Evolutionary conservation across 2,797 vertebrate genomes (phyloP).

Genomic region (Tolypeutes matacus): DNA sequence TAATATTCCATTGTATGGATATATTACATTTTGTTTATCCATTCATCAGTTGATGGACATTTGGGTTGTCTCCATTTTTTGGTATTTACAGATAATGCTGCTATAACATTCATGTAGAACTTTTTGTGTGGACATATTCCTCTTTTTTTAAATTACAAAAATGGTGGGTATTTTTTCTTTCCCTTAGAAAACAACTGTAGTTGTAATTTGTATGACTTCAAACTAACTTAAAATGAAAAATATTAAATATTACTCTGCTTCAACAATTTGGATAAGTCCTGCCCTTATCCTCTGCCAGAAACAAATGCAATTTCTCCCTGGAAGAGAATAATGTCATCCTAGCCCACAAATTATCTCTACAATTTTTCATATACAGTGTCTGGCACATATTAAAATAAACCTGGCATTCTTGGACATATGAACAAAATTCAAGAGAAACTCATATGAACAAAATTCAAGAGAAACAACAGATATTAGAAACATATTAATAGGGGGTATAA

Average conservation of each 20-base stretch:
- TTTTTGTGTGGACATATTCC: constrained; percentile 1
- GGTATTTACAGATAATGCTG: background rate
- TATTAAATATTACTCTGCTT: background rate
- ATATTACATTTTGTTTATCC: background rate
- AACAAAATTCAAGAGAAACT: constrained; percentile 19
- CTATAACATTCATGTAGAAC: background rate
- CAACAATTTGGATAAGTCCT: constrained; percentile 4
- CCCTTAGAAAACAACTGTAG: background rate
- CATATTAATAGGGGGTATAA: background rate
- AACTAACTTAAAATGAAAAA: constrained; percentile 7
- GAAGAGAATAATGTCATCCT: background rate
- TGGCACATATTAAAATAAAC: constrained; percentile 13
- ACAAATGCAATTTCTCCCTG: background rate
- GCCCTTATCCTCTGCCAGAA: background rate
- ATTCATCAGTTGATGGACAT: background rate
- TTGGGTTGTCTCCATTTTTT: background rate
- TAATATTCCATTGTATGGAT: background rate
- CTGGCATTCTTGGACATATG: background rate
- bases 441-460: constrained; percentile 7
- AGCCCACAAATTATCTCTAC: background rate
- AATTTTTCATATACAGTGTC: background rate
- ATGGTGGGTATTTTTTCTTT: background rate
- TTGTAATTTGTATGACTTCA: background rate
- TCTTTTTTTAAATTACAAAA: background rate
- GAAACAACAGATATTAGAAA: background rate